Base-by-base conservation (phyloP, 30 jellyfish, hydroid and myxozoan species). In the Clytia hemisphaerica region DNA sequence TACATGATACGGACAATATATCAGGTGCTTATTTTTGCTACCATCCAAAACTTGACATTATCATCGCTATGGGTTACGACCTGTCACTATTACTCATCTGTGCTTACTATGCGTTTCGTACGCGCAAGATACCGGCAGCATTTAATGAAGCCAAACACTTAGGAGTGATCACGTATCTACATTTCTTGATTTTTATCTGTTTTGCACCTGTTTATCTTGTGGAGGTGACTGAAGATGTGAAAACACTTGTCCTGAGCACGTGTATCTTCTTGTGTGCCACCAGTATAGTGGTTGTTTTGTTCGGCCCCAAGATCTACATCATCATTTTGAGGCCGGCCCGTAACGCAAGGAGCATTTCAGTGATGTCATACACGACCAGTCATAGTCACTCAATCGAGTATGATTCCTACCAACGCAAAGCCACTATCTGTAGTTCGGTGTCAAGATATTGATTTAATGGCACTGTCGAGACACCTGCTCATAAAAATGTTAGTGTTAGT, bases 81-180 rank as follows among this genome's bases (percentile, higher is more conserved):
- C 54, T 75, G 3, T 42, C 73, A 22, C 76, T 79, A 21, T 55
- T 79, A n/a, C 26, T 79, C 24, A 58, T 74, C 68, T 86, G 96
- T 50, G 74, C 96, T 36, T 46, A 72, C 14, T 78, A 67, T 67
- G 96, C 96, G 19, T 72, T 86, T 47, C 86, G 94, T 19, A 86
- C 94, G 24, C 84, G 96, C 48, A 78, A 86, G 37, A 72, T 78
- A 2, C 96, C 96, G 29, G 87, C 81, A 9, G 37, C 80, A n/a
- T 86, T 78, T 62, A 86, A 78, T 57, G 96, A 86, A 46, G 94
- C 96, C 21, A 71, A 72, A 60, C 79, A 74, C 78, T 62, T 86
- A 25, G 96, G 96, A 4, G 78, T 86, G 31, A 87, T 79, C 33
- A 86, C 79, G 96, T 86, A 86, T 45, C 75, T 92, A 31, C 65